Evolutionary conservation across 2,888 invertebrate species (phyloP).

Genomic region (Escarpia spicata): DNA sequence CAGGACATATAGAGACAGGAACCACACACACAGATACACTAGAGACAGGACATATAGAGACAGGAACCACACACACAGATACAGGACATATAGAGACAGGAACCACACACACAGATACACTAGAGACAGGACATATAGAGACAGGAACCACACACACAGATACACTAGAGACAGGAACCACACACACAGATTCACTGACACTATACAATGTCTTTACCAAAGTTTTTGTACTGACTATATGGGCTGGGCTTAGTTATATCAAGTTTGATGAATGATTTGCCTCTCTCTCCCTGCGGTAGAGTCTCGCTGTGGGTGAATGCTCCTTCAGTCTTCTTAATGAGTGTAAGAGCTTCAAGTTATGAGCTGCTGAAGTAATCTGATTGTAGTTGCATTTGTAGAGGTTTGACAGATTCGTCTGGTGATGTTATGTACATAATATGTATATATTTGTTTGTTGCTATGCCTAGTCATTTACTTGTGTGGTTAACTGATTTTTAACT

Average conservation of each 20-base stretch:
- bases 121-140: background rate
- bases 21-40: background rate
- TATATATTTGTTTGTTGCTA: background rate
- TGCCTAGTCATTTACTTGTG: background rate
- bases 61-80: background rate
- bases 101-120: background rate
- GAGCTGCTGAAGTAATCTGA: constrained; percentile 13
- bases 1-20: no score
- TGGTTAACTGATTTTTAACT: background rate
- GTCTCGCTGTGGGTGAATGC: background rate
- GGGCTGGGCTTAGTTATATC: background rate
- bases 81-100: background rate
- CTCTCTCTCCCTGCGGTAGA: background rate
- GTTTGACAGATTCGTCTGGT: background rate
- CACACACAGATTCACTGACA: background rate
- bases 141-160: background rate
- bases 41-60: background rate
- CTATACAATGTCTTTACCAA: background rate
- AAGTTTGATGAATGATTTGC: background rate
- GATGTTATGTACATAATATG: background rate
- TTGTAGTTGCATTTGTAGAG: background rate
- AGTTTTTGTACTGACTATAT: background rate
- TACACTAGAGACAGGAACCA: background rate
- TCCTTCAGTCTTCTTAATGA: background rate
- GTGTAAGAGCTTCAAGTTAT: background rate